Evolutionary conservation across 2,797 vertebrate genomes (phyloP).

Genomic region (Premnoplex brunnescens): DNA sequence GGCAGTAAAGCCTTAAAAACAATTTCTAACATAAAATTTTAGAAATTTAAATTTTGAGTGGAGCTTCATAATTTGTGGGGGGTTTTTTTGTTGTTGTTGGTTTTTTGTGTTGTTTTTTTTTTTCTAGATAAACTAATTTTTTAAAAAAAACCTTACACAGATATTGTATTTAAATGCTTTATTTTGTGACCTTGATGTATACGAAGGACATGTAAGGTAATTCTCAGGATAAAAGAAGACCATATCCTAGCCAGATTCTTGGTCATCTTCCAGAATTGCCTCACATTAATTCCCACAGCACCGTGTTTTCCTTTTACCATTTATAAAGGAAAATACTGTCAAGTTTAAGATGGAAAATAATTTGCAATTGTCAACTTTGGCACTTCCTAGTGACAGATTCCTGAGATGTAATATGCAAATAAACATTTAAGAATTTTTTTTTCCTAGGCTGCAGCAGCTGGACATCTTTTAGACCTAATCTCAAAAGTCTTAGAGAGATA

Average conservation of each 20-base stretch:
- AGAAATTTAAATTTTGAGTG: background rate
- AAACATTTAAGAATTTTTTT: background rate
- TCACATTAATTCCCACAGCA: background rate
- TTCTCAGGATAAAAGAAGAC: background rate
- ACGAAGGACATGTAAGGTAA: background rate
- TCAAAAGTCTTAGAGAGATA: background rate
- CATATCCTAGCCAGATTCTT: background rate
- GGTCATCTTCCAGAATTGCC: background rate
- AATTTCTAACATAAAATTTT: too few relatives aligned
- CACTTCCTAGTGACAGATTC: background rate
- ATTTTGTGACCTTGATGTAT: background rate
- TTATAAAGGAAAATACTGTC: background rate
- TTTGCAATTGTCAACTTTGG: background rate
- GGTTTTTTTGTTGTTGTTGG: too few relatives aligned
- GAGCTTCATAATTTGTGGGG: background rate
- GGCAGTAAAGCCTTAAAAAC: background rate
- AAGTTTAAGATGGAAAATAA: constrained; percentile 1
- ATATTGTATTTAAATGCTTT: background rate
- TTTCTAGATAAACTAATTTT: background rate
- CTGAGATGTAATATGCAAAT: background rate
- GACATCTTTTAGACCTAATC: background rate
- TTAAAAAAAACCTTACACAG: background rate
- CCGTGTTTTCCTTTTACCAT: background rate
- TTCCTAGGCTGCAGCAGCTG: background rate
- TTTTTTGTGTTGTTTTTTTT: background rate